Conservation (phyloP, 2,113 vertebrate species). For the Scolopax mira region DNA sequence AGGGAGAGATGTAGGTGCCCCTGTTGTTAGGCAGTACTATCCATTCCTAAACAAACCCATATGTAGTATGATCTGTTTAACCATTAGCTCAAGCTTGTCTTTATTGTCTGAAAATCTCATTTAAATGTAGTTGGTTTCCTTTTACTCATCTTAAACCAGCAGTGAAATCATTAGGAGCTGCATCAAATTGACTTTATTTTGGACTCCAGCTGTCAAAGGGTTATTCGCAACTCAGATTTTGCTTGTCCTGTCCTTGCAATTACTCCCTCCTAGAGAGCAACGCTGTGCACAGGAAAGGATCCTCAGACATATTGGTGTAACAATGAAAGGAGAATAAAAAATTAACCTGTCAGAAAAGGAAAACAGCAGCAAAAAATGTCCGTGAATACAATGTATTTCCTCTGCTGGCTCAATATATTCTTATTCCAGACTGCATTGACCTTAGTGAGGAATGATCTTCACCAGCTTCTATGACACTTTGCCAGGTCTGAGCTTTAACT, state of each 20-base stretch:
- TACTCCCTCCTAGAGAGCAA: not conserved
- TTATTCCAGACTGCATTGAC: slow-evolving; percentile 23
- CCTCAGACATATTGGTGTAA: not conserved
- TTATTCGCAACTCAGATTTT: not conserved
- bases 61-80: not conserved
- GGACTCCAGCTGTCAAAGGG: not conserved
- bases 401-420: slow-evolving; percentile 26
- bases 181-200: not conserved
- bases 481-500: not conserved
- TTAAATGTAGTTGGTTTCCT: not conserved
- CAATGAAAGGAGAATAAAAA: slow-evolving; percentile 5
- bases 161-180: not conserved
- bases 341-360: slow-evolving; percentile 30
- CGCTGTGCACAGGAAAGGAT: not conserved
- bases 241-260: not conserved
- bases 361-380: slow-evolving; percentile 30
- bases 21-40: not conserved
- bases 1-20: not conserved
- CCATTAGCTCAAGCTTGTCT: not conserved
- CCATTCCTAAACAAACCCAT: not conserved
- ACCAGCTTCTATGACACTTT: slow-evolving; percentile 1
- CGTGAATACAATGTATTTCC: not conserved
- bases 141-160: not conserved
- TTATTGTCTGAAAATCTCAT: not conserved
- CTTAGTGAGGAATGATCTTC: slow-evolving; percentile 39